phyloP scores from a whole-genome alignment of 2,888 invertebrate genomes.

The Bellardia pandia region DNA sequence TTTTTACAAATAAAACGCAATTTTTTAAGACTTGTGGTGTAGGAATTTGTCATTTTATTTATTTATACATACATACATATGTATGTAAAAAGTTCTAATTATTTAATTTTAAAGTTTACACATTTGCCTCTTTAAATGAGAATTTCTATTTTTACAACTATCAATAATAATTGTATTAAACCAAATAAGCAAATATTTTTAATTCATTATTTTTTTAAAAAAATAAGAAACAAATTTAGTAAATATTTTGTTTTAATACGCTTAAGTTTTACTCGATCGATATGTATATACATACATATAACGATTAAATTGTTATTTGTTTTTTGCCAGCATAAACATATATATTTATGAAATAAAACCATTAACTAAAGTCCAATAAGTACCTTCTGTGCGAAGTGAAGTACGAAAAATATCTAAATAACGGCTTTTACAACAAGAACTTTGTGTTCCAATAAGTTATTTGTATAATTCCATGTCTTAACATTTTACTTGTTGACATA shows the following conservation, averaged over 20 bases:
- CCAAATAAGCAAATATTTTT: too few relatives aligned
- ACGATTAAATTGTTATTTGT: background rate
- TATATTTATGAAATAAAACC: constrained; percentile 31
- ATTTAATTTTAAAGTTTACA: background rate
- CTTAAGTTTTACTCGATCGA: background rate
- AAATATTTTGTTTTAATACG: background rate
- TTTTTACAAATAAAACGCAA: constrained; percentile 6
- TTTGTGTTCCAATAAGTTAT: too few relatives aligned
- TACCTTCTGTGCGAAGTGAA: constrained; percentile 29
- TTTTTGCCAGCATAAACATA: constrained; percentile 9
- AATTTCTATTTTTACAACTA: background rate
- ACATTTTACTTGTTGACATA: too few relatives aligned
- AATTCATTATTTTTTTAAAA: too few relatives aligned
- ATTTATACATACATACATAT: too few relatives aligned
- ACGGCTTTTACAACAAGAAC: too few relatives aligned
- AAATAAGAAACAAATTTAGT: too few relatives aligned
- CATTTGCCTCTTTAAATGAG: too few relatives aligned
- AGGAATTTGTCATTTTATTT: background rate
- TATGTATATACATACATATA: background rate
- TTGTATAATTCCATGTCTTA: too few relatives aligned
- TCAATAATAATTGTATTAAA: too few relatives aligned
- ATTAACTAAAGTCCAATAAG: constrained; percentile 39
- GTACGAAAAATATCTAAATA: background rate
- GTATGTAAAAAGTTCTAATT: background rate
- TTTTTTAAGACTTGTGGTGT: background rate